phyloP scores from a whole-genome alignment of 2,113 vertebrate species.

The Carassius gibelio region DNA sequence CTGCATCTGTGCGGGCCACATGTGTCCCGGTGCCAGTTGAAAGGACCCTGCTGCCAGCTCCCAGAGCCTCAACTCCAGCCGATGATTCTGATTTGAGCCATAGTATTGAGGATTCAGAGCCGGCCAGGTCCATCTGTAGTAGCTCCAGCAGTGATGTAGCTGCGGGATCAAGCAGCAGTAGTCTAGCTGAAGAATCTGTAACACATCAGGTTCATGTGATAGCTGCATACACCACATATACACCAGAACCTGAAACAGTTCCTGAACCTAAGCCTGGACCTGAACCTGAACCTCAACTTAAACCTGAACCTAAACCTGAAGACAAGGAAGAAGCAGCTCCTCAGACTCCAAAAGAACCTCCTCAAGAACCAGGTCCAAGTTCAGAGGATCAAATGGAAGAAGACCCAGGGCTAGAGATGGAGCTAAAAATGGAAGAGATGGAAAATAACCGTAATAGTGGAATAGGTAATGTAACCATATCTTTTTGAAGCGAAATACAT shows the following conservation, averaged over 20 bases:
- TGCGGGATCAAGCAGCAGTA: conserved; percentile 69
- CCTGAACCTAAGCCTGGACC: conserved; percentile 2
- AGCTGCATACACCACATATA: conserved; percentile 15
- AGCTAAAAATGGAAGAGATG: conserved; percentile 78
- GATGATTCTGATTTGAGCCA: conserved; percentile 80
- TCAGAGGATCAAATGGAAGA: conserved; percentile 45
- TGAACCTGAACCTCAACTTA: background rate
- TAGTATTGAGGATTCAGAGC: conserved; percentile 80
- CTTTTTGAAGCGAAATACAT: background rate
- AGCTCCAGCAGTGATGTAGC: conserved; percentile 71
- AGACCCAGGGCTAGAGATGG: conserved; percentile 66
- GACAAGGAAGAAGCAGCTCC: conserved; percentile 8
- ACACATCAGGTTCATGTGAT: background rate
- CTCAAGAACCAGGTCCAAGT: conserved; percentile 61
- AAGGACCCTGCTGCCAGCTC: conserved; percentile 71
- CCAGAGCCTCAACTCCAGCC: conserved; percentile 61
- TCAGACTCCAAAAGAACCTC: conserved; percentile 48
- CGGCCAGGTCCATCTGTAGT: conserved; percentile 67
- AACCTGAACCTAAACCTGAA: conserved; percentile 23
- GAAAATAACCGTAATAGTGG: conserved; percentile 86
- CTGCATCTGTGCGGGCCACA: conserved; percentile 42
- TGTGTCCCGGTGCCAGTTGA: conserved; percentile 43
- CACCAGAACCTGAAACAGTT: background rate
- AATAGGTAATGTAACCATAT: conserved; percentile 77
- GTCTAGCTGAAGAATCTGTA: conserved; percentile 62